A percentile compares a stretch with the other conserved stretches of the same genome.
Conservation (phyloP, 2,113 vertebrate genomes). For the Oreocharis arfaki region DNA sequence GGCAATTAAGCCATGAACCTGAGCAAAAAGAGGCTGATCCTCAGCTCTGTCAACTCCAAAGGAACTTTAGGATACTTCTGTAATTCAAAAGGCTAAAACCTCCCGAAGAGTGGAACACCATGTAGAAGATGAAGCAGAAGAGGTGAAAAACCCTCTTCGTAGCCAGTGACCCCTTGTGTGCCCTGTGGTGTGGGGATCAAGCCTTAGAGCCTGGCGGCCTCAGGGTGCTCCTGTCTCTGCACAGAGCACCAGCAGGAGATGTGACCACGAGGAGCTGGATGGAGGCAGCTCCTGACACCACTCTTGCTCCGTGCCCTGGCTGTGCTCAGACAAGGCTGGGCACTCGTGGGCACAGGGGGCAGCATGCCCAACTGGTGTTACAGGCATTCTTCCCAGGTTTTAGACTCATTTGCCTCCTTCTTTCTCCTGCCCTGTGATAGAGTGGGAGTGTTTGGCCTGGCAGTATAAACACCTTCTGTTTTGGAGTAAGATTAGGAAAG, state of each 20-base stretch:
- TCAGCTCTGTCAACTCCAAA: not conserved
- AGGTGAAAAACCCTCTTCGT: not conserved
- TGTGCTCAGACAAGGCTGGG: not conserved
- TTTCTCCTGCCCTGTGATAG: not conserved
- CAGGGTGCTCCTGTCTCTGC: not conserved
- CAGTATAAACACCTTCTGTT: not conserved
- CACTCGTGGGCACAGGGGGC: too few species aligned
- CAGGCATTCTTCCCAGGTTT: not conserved
- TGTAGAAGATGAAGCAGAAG: not conserved
- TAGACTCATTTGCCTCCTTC: not conserved
- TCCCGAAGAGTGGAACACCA: not conserved
- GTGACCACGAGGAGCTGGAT: fast-evolving
- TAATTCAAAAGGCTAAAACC: not conserved
- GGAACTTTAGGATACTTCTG: not conserved
- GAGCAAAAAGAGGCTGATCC: not conserved
- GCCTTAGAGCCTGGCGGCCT: not conserved
- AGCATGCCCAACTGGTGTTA: fast-evolving
- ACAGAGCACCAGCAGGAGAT: not conserved
- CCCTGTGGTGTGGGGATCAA: fast-evolving
- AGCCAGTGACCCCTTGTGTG: fast-evolving
- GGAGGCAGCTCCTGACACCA: not conserved
- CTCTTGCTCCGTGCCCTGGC: fast-evolving
- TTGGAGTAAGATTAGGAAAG: not conserved
- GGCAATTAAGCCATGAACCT: not conserved
- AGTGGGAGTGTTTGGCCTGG: not conserved